Conservation (phyloP, 2,113 vertebrate species). For the Isichthys henryi region DNA sequence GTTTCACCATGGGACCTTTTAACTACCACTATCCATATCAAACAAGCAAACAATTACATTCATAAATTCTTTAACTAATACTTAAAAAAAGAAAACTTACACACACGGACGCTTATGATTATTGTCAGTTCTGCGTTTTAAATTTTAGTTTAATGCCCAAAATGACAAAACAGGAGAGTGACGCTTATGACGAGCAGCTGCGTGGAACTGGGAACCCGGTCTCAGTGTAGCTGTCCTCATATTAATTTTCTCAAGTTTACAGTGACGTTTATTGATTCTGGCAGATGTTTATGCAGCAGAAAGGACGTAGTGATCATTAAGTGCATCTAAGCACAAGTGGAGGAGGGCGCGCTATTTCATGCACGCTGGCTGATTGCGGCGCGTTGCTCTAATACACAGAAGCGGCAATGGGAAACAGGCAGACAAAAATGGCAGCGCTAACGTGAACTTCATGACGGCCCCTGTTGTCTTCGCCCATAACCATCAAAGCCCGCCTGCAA, state of each 20-base stretch:
- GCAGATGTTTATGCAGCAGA: background rate
- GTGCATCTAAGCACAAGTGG: background rate
- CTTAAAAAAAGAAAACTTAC: background rate
- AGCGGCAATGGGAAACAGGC: background rate
- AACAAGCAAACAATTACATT: background rate
- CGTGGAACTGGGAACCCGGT: background rate
- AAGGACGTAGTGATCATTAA: background rate
- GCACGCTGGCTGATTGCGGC: background rate
- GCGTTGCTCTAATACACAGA: background rate
- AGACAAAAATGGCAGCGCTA: background rate
- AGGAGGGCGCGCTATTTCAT: background rate
- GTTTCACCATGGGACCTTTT: background rate
- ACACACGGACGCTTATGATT: background rate
- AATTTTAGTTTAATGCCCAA: background rate
- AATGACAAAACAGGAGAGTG: background rate
- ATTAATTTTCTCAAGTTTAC: background rate
- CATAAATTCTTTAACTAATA: background rate
- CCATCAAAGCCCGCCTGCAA: background rate
- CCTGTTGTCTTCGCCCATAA: background rate
- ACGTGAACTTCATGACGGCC: background rate
- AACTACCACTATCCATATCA: background rate
- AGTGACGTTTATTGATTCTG: background rate
- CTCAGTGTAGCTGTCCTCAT: background rate
- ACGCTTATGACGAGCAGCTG: background rate
- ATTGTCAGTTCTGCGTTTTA: background rate